phyloP scores from a whole-genome alignment of 2,888 invertebrate genomes.

The Eupithecia subumbrata region DNA sequence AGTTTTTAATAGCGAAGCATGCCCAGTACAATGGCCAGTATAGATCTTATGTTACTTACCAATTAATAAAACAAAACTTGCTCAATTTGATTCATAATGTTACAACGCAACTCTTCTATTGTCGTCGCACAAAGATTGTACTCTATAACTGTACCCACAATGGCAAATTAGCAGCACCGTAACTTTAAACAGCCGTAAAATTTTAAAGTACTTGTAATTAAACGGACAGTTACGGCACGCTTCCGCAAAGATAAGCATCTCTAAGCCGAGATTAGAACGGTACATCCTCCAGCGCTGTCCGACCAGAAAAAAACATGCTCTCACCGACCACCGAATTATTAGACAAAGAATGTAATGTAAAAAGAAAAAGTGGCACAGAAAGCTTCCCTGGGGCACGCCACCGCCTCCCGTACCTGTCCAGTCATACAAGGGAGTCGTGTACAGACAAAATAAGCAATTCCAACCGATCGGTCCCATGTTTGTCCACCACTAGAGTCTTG shows the following conservation, averaged over 20 bases:
- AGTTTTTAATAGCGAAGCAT: background rate
- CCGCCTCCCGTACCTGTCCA: constrained; percentile 72
- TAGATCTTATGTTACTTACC: background rate
- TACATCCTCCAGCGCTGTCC: constrained; percentile 62
- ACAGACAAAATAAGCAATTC: constrained; percentile 84
- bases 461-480: constrained; percentile 81
- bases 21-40: background rate
- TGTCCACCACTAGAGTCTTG: constrained; percentile 83
- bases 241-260: constrained; percentile 67
- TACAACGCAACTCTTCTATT: background rate
- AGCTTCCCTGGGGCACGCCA: constrained; percentile 69
- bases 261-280: constrained; percentile 70
- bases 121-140: background rate
- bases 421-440: constrained; percentile 71
- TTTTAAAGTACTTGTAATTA: constrained; percentile 62
- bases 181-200: constrained; percentile 50
- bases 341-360: constrained; percentile 61
- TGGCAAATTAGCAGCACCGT: constrained; percentile 41
- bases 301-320: constrained; percentile 65
- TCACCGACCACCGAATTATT: constrained; percentile 69
- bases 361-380: constrained; percentile 58
- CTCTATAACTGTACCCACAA: constrained; percentile 23
- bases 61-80: background rate
- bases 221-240: constrained; percentile 60
- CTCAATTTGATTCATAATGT: background rate